These are phyloP conservation scores for Pica pica DNA, from an alignment of 2,113 vertebrate species.

Conservation along the genomic window DNA sequence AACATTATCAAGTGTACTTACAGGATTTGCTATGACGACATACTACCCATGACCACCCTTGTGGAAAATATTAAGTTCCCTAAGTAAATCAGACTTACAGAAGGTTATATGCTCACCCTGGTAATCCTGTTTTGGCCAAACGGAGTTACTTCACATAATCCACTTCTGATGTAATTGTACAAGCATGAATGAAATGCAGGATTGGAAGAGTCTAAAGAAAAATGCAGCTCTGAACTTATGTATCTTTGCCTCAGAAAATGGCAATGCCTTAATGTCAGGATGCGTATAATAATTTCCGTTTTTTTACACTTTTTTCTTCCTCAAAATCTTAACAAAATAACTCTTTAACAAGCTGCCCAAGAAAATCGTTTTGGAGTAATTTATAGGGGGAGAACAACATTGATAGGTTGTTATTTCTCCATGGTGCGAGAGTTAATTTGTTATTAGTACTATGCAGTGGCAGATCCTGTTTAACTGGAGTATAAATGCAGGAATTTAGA, in stretches of 20 bases:
- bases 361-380: background rate
- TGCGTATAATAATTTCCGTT: background rate
- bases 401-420: background rate
- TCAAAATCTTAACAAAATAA: background rate
- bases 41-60: background rate
- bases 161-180: background rate
- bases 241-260: background rate
- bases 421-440: conserved; percentile 10
- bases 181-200: background rate
- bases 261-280: background rate
- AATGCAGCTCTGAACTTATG: background rate
- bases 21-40: conserved; percentile 29
- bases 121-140: conserved; percentile 37
- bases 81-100: conserved; percentile 25
- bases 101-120: background rate
- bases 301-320: background rate
- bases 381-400: background rate
- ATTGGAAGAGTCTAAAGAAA: background rate
- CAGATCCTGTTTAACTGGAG: conserved; percentile 11
- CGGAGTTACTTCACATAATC: conserved; percentile 19
- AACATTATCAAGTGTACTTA: conserved; percentile 8
- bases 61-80: conserved; percentile 23
- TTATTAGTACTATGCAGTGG: background rate
- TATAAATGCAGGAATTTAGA: conserved; percentile 16
- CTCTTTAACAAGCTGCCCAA: background rate